These are phyloP conservation scores for Brachionus angularis DNA, from an alignment of 1,140 invertebrate genomes.

Conservation along the genomic window DNA sequence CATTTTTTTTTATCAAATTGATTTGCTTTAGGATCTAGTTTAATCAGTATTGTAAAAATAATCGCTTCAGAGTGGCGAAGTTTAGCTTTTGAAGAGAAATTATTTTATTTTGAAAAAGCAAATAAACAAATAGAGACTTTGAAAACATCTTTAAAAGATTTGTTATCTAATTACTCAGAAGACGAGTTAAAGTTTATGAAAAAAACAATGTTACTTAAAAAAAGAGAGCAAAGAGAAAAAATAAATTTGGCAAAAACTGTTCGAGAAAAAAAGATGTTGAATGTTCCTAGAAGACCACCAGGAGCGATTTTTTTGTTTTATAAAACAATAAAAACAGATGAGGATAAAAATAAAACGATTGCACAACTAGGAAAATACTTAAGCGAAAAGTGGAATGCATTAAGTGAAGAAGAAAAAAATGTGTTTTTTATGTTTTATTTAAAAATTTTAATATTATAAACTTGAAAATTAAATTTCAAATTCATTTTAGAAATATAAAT, in stretches of 20 bases:
- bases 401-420: not conserved
- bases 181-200: not conserved
- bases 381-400: not conserved
- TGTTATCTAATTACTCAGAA: not conserved
- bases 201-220: not conserved
- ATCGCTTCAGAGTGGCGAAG: not conserved
- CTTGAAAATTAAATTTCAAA: not conserved
- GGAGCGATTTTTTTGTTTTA: not conserved
- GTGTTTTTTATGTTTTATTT: not conserved
- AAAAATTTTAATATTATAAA: not conserved
- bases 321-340: not conserved
- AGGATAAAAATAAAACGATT: not conserved
- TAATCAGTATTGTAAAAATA: not conserved
- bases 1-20: not conserved
- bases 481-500: not conserved
- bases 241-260: not conserved
- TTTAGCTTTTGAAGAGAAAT: not conserved
- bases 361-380: not conserved
- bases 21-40: not conserved
- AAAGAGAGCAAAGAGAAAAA: not conserved
- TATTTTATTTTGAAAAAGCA: constrained; percentile 9
- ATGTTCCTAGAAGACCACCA: not conserved
- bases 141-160: not conserved
- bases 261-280: not conserved
- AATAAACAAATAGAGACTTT: not conserved